Base-by-base conservation (phyloP, 2,888 invertebrate species). In the Mimumesa dahlbomi region DNA sequence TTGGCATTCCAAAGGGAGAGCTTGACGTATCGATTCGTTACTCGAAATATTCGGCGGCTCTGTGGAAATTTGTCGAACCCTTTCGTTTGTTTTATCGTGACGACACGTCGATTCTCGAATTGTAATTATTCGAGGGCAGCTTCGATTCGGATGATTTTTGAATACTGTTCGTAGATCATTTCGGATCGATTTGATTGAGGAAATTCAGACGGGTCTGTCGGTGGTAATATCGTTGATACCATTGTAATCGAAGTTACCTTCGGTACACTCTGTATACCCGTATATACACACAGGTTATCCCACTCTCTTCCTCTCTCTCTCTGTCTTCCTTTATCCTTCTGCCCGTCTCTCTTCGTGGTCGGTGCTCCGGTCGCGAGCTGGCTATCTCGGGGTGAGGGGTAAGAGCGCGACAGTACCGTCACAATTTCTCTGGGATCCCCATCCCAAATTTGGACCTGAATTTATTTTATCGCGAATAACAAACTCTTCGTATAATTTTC, bases 181-280 rank as follows among this genome's bases (percentile, higher is more conserved):
- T 45, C 38, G 48, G 49, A 22, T 34, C 25, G 13, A 34, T 21
- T 48, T 52, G 57, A 71, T 63, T 43, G 57, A n/a, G 16, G 21
- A 19, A 40, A 46, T 71, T 58, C 38, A 21, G 29, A 16, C 14
- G 5, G 56, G 42, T 63, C 54, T 45, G 59, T 50, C 16, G 42
- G 29, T 31, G 57, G 50, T 34, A 57, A 58, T 63, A 59, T 34
- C 50, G 58, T 52, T 64, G 74, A 74, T 74, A 73, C 61, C 48
- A 74, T 80, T 74, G 77, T 69, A 73, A 73, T 62, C 75, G 68
- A 77, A 72, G 72, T 79, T 82, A 81, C 79, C 79, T 82, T 82
- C 70, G 68, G 70, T 72, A 72, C 72, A 70, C 81, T 68, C 61
- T 62, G 77, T 78, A 77, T 78, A 77, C 69, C 61, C 64, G 68